Base-by-base conservation (phyloP, 2,888 invertebrate genomes). In the Dendrolimus pini region DNA sequence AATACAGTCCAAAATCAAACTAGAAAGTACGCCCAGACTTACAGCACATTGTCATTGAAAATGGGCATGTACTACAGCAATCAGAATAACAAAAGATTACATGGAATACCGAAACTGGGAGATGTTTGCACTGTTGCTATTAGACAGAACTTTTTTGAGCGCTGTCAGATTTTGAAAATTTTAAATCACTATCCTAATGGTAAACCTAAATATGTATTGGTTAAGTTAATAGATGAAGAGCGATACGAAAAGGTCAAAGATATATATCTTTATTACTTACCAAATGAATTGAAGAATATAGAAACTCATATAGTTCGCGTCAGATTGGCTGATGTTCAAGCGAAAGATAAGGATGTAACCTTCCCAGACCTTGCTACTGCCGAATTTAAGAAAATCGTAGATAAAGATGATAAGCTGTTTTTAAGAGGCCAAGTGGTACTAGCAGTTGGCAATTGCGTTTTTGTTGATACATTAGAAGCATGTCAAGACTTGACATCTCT, bases 211-310 rank as follows among this genome's bases (percentile, higher is more conserved):
- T 60, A 66, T 1, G 75, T 92, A 0, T 67, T 89, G 60, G 80
- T 95, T 2, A 92, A 91, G 62, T 85, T 93, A 41, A 83, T 95
- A 10, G 95, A 95, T 64, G 91, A 91, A 66, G 94, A 94, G 54
- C 82, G 75, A 56, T 75, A 83, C 2, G 82, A 89, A 55, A 75
- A 70, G 12, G 82, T 85, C 0, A 72, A 75, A 14, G 85, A 82
- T 64, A 83, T 82, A 12, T 79, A 81, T 65, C 66, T 93, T 1
- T 92, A 84, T 60, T 67, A 88, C 69, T 74, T 93, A 57, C 92
- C 93, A 1, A 84, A 91, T 0, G 77, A 92, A 52, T 83, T 93
- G 41, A 88, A 82, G 61, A 67, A 74, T 0, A 79, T 91, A 41
- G 85, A 92, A 2, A 83, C 90, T 0, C 81, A 92, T 61, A 82